Base-by-base conservation (phyloP, 2,888 invertebrate species). In the Epistrophella euchroma region DNA sequence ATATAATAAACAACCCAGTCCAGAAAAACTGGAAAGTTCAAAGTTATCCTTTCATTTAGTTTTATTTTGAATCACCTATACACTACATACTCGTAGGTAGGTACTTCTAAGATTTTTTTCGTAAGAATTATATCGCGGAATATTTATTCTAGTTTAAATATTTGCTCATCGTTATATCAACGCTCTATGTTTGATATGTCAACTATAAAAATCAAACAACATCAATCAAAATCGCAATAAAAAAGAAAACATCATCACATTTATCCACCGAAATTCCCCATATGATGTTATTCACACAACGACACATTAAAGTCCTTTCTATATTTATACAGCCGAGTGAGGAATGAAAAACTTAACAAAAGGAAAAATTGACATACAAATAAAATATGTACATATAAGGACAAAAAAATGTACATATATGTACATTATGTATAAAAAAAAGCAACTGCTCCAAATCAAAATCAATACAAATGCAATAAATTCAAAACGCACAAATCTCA, bases 381-480 rank as follows among this genome's bases (percentile, higher is more conserved):
- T n/a, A 77, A 45, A 52, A 60, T 32, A 22, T 32, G 19, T n/a
- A n/a, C n/a, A n/a, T n/a, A n/a, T n/a, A n/a, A n/a, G n/a, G n/a
- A n/a, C n/a, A n/a, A 7, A 43, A 15, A 43, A n/a, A 43, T 43
- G n/a, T 43, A 43, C 15, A 40, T 32, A 32, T 7, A 32, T 32
- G 35, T 35, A 35, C 1, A 7, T 32, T n/a, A 32, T 1, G 10
- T n/a, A 66, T 40, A 78, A 74, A 72, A 52, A 40, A 37, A 62
- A 75, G 56, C 47, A 79, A 79, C 70, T 52, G 32, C 50, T 68
- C 32, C 83, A 80, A 85, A 81, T 85, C 72, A 81, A 85, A 85
- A 85, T 85, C 85, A 81, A 85, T 80, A 76, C 80, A 85, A 85
- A 70, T 77, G 86, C 82, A 82, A 82, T 86, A 86, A 86, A 86